Evolutionary conservation across 2,888 invertebrate genomes (phyloP).

Genomic region (Myopa tessellatipennis): DNA sequence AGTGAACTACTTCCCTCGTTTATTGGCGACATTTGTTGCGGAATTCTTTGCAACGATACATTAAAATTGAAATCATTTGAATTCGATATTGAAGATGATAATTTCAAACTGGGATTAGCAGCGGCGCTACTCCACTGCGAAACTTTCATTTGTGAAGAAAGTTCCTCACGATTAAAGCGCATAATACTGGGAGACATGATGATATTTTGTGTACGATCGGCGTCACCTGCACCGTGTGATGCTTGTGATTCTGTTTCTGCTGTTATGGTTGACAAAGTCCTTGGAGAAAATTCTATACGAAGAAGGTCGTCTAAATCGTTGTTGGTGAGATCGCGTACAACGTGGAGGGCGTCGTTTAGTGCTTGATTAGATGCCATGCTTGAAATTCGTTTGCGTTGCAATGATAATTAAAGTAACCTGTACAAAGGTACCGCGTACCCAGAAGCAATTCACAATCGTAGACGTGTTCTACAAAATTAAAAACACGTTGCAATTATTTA

Average conservation of each 20-base stretch:
- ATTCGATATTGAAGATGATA: neutral
- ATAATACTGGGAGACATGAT: constrained; percentile 25
- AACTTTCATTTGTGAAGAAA: constrained; percentile 42
- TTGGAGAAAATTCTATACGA: constrained; percentile 47
- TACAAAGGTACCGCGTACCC: constrained; percentile 59
- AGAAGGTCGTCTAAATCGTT: constrained; percentile 53
- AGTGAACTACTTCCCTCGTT: constrained; percentile 24
- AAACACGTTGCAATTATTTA: neutral
- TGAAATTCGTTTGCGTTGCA: constrained; percentile 54
- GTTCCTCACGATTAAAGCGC: constrained; percentile 42
- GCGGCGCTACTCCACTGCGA: constrained; percentile 3
- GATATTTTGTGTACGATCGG: neutral
- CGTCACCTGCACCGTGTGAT: neutral
- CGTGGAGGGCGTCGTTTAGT: constrained; percentile 43
- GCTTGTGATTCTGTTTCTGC: neutral
- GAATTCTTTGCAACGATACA: neutral
- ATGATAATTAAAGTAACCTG: constrained; percentile 57
- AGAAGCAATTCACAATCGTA: constrained; percentile 59
- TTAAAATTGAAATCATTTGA: constrained; percentile 4
- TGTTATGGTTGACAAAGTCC: constrained; percentile 35
- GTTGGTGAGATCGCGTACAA: constrained; percentile 46
- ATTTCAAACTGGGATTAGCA: neutral
- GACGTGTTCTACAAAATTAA: constrained; percentile 51
- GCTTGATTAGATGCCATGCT: constrained; percentile 62
- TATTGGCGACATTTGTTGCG: neutral